Evolutionary conservation across 2,888 invertebrate species (phyloP).

Genomic region (Phaonia tiefii): DNA sequence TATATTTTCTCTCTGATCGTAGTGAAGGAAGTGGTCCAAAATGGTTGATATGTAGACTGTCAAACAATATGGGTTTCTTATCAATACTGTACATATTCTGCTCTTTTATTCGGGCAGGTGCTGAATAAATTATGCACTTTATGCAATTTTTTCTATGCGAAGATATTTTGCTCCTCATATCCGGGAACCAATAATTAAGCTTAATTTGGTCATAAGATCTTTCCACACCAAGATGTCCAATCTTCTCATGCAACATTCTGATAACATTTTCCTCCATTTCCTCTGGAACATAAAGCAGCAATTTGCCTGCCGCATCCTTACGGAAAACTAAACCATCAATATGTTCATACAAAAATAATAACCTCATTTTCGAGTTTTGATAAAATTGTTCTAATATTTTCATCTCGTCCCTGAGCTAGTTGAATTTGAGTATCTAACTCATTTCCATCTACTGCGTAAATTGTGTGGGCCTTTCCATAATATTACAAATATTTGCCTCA

Average conservation of each 20-base stretch:
- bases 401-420: constrained; percentile 60
- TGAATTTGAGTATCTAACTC: constrained; percentile 40
- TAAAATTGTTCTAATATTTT: constrained; percentile 68
- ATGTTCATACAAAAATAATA: constrained; percentile 52
- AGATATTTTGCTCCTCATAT: constrained; percentile 67
- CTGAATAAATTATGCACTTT: constrained; percentile 26
- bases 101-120: constrained; percentile 20
- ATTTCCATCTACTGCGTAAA: background rate
- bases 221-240: constrained; percentile 73
- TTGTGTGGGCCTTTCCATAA: no score
- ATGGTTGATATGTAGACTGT: constrained; percentile 42
- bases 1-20: no score
- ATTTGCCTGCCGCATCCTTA: no score
- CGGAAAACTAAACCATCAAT: constrained; percentile 63
- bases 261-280: constrained; percentile 69
- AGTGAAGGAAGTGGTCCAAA: constrained; percentile 36
- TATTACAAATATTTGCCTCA: no score
- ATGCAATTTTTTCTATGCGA: constrained; percentile 57
- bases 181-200: constrained; percentile 74
- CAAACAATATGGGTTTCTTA: constrained; percentile 31
- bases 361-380: constrained; percentile 62
- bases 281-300: constrained; percentile 66
- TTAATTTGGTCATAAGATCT: constrained; percentile 70
- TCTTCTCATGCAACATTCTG: constrained; percentile 69
- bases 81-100: constrained; percentile 33